Conservation (phyloP, 2,888 invertebrate species). For the Lycophotia porphyrea region DNA sequence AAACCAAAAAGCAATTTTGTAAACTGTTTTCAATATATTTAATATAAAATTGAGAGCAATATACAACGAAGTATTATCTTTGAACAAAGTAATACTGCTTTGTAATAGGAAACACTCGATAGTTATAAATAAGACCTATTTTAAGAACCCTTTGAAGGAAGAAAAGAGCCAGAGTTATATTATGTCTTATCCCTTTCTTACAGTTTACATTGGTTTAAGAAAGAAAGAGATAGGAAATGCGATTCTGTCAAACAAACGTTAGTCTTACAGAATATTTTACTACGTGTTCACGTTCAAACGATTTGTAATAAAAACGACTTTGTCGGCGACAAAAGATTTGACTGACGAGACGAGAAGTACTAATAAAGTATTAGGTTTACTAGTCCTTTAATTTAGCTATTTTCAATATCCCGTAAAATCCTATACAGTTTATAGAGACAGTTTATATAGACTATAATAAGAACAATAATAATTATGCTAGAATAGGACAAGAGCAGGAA, state of each 20-base stretch:
- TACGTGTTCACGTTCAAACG: constrained; percentile 1
- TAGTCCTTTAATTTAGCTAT: background rate
- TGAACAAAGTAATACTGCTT: constrained; percentile 18
- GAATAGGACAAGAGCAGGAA: no score
- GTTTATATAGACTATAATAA: background rate
- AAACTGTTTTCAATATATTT: background rate
- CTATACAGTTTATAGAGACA: background rate
- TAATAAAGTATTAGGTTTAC: background rate
- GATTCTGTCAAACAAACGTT: constrained; percentile 58
- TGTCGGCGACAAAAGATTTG: background rate
- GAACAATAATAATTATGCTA: no score
- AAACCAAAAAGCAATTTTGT: background rate
- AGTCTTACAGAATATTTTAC: constrained; percentile 57
- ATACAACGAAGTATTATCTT: background rate
- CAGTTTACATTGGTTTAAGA: constrained; percentile 33
- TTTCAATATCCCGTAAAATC: background rate
- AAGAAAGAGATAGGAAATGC: constrained; percentile 55
- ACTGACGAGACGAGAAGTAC: background rate
- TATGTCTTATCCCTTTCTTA: constrained; percentile 56
- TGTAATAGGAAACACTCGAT: constrained; percentile 30
- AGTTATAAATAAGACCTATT: constrained; percentile 60
- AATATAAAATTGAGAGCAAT: background rate
- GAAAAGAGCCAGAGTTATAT: constrained; percentile 48
- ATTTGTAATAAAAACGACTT: background rate
- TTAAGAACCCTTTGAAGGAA: constrained; percentile 62